Evolutionary conservation across 2,888 invertebrate species (phyloP), one percentile per base, ranked within the genome.

Genomic region (Metopia argyrocephala): DNA sequence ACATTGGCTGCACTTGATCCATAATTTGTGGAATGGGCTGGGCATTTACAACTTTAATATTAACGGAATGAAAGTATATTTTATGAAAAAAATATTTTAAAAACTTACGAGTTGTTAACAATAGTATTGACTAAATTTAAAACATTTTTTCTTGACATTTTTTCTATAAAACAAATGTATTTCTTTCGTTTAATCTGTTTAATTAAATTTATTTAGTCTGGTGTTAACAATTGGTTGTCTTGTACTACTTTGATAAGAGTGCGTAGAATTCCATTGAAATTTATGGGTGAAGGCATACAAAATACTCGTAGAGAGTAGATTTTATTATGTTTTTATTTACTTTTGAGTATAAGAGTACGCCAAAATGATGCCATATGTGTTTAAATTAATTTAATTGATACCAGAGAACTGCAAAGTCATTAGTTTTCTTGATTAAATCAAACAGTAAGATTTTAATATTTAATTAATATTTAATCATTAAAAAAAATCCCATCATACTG

Each of bases 41-140:
- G 96, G 87, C 96, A 96, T 87, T 93, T 93, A 86, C 95, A 95
- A 62, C 95, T 95, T 45, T 21, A 18, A 15, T 28, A 15, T 64
- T 46, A n/a, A 54, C 3, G 38, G 1, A 15, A 9, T 12, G 12
- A 31, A 31, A 3, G 7, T 31, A 0, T 7, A 38, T 38, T 38
- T 38, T 38, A 38, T 38, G 15, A 38, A 38, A 38, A 12, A 12
- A 1, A 12, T 15, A n/a, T 23, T 23, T 56, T 46, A 48, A 25
- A 7, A 87, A 93, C 94, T 93, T 92, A 94, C 94, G 94, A 93
- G 79, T 93, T 93, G 70, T 92, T 91, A 65, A 94, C 92, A 76
- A 95, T 92, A 31, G 93, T 92, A 86, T 93, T 92, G 76, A 95
- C 90, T 84, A 95, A 91, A 89, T 93, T 93, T 79, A 94, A 90